A percentile compares a stretch with the other conserved stretches of the same genome.
Evolutionary conservation across 2,797 vertebrate genomes (phyloP).

Genomic region (Xerus rutilus): DNA sequence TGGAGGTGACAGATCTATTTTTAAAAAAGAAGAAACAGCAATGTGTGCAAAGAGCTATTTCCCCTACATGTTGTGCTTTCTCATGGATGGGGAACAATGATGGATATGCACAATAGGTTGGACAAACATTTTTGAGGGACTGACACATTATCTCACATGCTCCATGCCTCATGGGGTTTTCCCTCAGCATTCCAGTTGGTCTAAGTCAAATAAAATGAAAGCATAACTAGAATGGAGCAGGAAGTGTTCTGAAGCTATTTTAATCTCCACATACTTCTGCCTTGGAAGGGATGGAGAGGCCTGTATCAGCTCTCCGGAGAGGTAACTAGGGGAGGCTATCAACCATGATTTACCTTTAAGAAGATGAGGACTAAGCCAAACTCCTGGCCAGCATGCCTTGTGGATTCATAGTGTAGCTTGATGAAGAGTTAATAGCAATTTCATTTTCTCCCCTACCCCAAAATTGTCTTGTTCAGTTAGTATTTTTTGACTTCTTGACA

Average conservation of each 20-base stretch:
- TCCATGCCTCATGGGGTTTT: conserved; percentile 72
- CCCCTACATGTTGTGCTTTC: not conserved
- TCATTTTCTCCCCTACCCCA: not conserved
- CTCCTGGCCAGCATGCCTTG: not conserved
- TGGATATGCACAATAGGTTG: not conserved
- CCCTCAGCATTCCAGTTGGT: conserved; percentile 73
- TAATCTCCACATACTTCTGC: conserved; percentile 51
- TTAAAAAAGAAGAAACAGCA: not conserved
- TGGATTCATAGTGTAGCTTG: not conserved
- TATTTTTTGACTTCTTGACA: conserved; percentile 42
- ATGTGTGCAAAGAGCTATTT: not conserved
- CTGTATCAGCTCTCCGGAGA: not conserved
- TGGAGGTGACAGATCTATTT: conserved; percentile 29
- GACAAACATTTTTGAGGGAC: conserved; percentile 55
- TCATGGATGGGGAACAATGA: not conserved
- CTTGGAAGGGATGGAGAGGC: conserved; percentile 6
- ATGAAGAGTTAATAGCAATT: not conserved
- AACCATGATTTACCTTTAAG: not conserved
- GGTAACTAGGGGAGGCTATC: not conserved
- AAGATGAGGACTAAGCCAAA: not conserved
- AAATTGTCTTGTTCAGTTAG: not conserved
- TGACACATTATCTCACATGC: conserved; percentile 71
- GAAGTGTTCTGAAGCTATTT: conserved; percentile 71
- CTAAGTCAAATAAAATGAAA: conserved; percentile 68
- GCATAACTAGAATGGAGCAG: conserved; percentile 37